phyloP scores from a whole-genome alignment of 2,797 vertebrate genomes.

The Mionectes olivaceus region DNA sequence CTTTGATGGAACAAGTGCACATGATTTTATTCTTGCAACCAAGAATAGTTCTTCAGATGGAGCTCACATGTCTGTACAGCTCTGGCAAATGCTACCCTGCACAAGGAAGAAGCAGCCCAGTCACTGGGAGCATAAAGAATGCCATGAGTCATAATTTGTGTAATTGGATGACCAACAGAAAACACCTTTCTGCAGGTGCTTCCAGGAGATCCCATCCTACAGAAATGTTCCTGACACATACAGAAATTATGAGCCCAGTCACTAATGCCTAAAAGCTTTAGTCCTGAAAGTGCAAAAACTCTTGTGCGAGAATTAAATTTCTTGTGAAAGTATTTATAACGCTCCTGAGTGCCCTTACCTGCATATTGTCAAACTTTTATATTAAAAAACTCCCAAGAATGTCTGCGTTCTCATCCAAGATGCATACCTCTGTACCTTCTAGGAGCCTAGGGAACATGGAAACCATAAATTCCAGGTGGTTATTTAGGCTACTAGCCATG shows the following conservation, averaged over 20 bases:
- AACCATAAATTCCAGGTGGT: not conserved
- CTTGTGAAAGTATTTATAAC: not conserved
- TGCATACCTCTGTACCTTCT: not conserved
- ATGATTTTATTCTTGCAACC: conserved; percentile 52
- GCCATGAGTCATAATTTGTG: not conserved
- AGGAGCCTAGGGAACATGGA: not conserved
- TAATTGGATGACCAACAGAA: not conserved
- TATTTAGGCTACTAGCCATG: not conserved
- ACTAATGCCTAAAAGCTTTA: not conserved
- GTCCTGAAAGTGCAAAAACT: not conserved
- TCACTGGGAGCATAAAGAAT: not conserved
- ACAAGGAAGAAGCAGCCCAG: not conserved
- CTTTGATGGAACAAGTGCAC: conserved; percentile 28
- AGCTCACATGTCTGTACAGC: conserved; percentile 7
- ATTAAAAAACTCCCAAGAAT: not conserved
- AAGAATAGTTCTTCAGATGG: conserved; percentile 64
- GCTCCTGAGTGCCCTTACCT: not conserved
- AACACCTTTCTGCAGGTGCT: not conserved
- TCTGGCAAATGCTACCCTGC: conserved; percentile 17
- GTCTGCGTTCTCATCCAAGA: not conserved
- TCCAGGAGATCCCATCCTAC: not conserved
- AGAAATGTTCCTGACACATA: not conserved
- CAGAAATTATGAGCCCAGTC: not conserved
- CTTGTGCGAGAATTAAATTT: not conserved
- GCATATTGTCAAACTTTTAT: not conserved